A percentile compares a stretch with the other conserved stretches of the same genome.
These are phyloP conservation scores for Orchesella flavescens DNA, from an alignment of 2,888 invertebrate genomes.

Conservation along the genomic window DNA sequence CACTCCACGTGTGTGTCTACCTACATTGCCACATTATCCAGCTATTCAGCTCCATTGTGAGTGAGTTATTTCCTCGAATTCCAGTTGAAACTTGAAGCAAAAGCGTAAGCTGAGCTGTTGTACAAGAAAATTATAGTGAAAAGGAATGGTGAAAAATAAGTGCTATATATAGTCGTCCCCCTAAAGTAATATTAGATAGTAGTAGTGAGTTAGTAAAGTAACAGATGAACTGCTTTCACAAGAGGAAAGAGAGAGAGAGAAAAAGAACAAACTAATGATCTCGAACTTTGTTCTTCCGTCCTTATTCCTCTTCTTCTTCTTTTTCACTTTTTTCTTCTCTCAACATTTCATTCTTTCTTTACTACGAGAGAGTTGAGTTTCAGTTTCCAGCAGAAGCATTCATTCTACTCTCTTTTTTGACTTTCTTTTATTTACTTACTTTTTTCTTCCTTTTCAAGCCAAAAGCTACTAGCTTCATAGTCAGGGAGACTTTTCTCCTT, in stretches of 20 bases:
- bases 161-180: not conserved
- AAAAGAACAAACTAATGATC: conserved; percentile 54
- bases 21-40: too few relatives aligned
- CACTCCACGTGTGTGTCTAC: too few relatives aligned
- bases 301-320: conserved; percentile 29
- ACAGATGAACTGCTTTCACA: conserved; percentile 49
- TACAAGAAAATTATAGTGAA: not conserved
- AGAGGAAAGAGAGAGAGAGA: conserved; percentile 35
- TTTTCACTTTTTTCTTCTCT: conserved; percentile 17
- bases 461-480: not conserved
- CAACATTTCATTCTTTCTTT: conserved; percentile 23
- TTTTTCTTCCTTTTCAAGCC: conserved; percentile 29
- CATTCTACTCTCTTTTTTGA: conserved; percentile 42
- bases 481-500: not conserved
- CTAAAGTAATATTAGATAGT: too few relatives aligned
- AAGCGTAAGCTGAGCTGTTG: too few relatives aligned
- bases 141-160: conserved; percentile 1
- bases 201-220: not conserved
- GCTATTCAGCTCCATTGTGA: too few relatives aligned
- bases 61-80: too few relatives aligned
- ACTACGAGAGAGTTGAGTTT: too few relatives aligned
- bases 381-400: conserved; percentile 28
- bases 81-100: too few relatives aligned
- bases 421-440: conserved; percentile 41
- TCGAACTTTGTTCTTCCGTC: conserved; percentile 53